Evolutionary conservation across 2,888 invertebrate species (phyloP).

Genomic region (Ptilodon capucinus): DNA sequence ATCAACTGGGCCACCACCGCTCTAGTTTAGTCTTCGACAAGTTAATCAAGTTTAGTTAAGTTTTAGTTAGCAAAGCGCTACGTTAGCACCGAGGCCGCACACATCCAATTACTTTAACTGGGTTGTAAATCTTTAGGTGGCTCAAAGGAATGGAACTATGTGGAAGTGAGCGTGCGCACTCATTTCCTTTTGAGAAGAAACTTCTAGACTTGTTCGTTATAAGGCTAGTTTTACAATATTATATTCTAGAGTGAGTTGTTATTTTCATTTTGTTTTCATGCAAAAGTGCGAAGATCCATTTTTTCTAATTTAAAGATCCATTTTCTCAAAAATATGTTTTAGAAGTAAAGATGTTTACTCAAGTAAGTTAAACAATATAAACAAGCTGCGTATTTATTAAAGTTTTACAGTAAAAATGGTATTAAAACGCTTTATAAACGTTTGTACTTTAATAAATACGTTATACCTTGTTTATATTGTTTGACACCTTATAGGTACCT

Average conservation of each 20-base stretch:
- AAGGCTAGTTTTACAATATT: neutral
- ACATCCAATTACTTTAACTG: constrained; percentile 38
- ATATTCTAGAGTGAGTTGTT: neutral
- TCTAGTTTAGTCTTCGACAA: no score
- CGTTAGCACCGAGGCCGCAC: neutral
- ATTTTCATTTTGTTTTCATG: neutral
- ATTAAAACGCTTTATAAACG: no score
- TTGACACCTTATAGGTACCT: no score
- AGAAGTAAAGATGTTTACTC: no score
- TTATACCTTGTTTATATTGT: no score
- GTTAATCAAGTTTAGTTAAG: constrained; percentile 5
- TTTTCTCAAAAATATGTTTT: no score
- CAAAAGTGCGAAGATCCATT: neutral
- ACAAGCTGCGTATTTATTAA: no score
- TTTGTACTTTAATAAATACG: no score
- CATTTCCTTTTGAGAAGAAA: constrained; percentile 25
- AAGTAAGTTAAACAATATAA: no score
- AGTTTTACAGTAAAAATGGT: no score
- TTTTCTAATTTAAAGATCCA: no score
- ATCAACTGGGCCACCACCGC: no score
- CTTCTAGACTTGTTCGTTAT: constrained; percentile 12
- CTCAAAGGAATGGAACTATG: constrained; percentile 40
- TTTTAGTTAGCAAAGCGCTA: constrained; percentile 3
- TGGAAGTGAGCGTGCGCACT: constrained; percentile 29
- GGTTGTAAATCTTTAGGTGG: constrained; percentile 35